phyloP scores from a whole-genome alignment of 2,113 vertebrate genomes.

The Coreoperca whiteheadi region DNA sequence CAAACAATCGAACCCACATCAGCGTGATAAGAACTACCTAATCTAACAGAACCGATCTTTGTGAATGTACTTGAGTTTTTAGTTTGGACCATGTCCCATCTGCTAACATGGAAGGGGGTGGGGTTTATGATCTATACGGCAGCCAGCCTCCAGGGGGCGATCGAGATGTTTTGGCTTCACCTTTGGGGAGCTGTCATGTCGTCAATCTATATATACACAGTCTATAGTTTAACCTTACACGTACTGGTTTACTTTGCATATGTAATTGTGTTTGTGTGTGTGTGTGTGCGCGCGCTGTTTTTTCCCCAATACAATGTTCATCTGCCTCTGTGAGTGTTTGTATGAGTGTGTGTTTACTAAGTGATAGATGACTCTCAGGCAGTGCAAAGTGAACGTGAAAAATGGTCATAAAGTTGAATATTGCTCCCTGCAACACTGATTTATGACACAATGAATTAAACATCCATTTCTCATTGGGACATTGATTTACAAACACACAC shows the following conservation, averaged over 20 bases:
- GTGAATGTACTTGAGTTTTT: no score
- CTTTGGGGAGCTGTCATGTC: no score
- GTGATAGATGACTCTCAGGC: slow-evolving; percentile 58
- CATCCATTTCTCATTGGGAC: slow-evolving; percentile 71
- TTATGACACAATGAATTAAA: slow-evolving; percentile 75
- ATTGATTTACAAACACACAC: slow-evolving; percentile 49
- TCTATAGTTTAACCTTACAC: no score
- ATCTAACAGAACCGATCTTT: no score
- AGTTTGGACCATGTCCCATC: no score
- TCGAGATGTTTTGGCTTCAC: no score
- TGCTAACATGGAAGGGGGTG: no score
- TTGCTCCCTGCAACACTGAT: slow-evolving; percentile 66
- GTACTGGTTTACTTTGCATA: not conserved
- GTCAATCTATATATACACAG: no score
- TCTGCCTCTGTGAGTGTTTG: not conserved
- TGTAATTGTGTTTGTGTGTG: not conserved
- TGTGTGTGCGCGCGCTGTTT: not conserved
- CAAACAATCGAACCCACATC: no score
- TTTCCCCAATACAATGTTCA: not conserved
- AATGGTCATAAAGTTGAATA: slow-evolving; percentile 69
- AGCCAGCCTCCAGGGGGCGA: no score
- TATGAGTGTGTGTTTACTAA: slow-evolving; percentile 2
- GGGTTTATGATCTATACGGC: no score
- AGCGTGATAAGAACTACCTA: no score
- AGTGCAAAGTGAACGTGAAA: slow-evolving; percentile 65